A percentile compares a stretch with the other conserved stretches of the same genome.
Conservation (phyloP, 2,113 vertebrate species). For the Genyomyrus donnyi region DNA sequence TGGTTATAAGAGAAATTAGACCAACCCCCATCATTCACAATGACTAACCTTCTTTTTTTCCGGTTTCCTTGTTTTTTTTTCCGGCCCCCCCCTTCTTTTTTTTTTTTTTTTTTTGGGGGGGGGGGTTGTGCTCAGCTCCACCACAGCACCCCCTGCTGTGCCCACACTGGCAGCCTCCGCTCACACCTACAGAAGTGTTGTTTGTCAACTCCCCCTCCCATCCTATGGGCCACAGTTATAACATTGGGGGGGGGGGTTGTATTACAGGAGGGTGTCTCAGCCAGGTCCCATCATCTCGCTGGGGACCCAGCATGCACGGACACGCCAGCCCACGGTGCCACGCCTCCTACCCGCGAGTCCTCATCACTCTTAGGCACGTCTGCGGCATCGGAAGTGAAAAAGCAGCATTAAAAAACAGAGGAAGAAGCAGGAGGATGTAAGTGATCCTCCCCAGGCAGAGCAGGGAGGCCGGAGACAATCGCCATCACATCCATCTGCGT, state of each 20-base stretch:
- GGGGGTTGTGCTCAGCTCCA: not conserved
- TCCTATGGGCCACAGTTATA: not conserved
- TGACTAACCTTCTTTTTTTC: no score
- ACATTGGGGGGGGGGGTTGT: not conserved
- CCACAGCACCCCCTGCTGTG: not conserved
- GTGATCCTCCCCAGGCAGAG: slow-evolving; percentile 35
- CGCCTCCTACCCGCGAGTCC: not conserved
- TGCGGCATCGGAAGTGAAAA: not conserved
- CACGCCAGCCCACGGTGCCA: not conserved
- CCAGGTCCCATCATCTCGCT: not conserved
- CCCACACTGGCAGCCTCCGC: not conserved
- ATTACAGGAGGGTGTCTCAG: not conserved
- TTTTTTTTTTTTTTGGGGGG: not conserved
- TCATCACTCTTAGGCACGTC: no score
- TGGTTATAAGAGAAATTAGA: not conserved
- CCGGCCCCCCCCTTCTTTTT: not conserved
- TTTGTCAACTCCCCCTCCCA: not conserved
- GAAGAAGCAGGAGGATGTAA: slow-evolving; percentile 39
- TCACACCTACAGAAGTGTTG: not conserved
- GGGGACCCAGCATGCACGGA: not conserved
- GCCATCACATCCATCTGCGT: slow-evolving; percentile 22
- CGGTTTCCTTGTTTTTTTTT: no score
- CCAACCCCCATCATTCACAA: not conserved
- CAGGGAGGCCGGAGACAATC: slow-evolving; percentile 35
- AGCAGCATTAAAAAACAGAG: not conserved